phyloP scores from a whole-genome alignment of 64 coral and sea anemone species.

The Montipora cactus region DNA sequence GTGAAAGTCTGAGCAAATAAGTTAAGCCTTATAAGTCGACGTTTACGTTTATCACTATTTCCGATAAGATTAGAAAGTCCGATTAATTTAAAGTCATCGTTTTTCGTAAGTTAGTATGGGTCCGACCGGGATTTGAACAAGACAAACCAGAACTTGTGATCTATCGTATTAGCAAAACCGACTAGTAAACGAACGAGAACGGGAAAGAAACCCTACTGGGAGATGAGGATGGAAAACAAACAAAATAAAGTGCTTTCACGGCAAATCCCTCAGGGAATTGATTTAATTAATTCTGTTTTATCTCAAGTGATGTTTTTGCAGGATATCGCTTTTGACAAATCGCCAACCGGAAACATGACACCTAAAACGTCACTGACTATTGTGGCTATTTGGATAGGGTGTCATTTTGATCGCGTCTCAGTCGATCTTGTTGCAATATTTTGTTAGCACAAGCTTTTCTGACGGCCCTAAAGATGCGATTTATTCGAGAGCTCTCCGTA shows the following conservation, averaged over 20 bases:
- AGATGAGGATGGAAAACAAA: no score
- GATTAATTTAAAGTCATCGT: no score
- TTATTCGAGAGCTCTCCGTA: neutral
- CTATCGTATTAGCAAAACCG: no score
- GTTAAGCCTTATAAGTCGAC: no score
- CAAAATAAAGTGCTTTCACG: neutral
- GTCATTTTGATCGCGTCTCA: neutral
- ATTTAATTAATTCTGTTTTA: conserved; percentile 27
- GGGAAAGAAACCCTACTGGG: no score
- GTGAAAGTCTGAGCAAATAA: no score
- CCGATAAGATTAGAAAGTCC: no score
- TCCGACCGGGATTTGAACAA: no score
- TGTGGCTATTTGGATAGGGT: neutral
- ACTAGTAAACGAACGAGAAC: no score
- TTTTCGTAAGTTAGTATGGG: no score
- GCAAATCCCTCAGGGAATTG: neutral
- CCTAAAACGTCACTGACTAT: neutral
- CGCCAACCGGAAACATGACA: conserved; percentile 32
- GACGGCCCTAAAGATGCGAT: neutral
- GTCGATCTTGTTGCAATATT: neutral
- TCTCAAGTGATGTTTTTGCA: conserved; percentile 13
- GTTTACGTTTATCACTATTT: no score
- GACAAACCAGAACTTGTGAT: no score
- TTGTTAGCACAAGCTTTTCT: neutral
- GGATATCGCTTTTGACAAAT: conserved; percentile 25